These are phyloP conservation scores for Holacanthella duospinosa DNA, from an alignment of 2,888 invertebrate genomes.

Conservation along the genomic window DNA sequence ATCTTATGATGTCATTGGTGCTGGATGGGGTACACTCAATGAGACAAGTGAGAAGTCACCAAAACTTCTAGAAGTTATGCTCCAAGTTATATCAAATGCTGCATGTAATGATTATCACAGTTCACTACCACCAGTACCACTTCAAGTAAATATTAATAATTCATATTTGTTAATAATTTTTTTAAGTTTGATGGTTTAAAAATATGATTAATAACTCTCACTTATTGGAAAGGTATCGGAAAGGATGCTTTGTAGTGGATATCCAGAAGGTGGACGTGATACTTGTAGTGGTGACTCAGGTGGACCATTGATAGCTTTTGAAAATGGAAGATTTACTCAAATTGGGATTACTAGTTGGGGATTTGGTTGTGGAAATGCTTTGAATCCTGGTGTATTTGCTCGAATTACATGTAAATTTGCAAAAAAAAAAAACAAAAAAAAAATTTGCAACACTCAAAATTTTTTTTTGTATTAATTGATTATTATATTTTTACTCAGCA, in stretches of 20 bases:
- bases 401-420: conserved; percentile 24
- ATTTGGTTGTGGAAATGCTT: conserved; percentile 17
- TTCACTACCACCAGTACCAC: conserved; percentile 25
- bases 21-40: conserved; percentile 31
- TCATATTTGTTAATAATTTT: not conserved
- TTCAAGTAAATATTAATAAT: conserved; percentile 21
- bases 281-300: conserved; percentile 34
- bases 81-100: conserved; percentile 26
- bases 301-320: conserved; percentile 26
- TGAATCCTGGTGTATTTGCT: conserved; percentile 35
- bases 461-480: not conserved
- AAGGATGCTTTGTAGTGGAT: conserved; percentile 33
- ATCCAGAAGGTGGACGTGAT: conserved; percentile 33
- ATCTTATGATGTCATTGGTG: conserved; percentile 31
- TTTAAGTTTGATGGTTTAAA: too few relatives aligned
- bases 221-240: conserved; percentile 14
- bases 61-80: conserved; percentile 30
- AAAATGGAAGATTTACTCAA: conserved; percentile 29
- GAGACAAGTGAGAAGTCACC: conserved; percentile 27
- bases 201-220: not conserved
- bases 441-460: too few relatives aligned
- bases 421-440: too few relatives aligned
- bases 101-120: conserved; percentile 36
- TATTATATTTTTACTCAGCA: conserved; percentile 18
- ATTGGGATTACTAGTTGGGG: conserved; percentile 36